Percentiles rank a stretch among this genome's conserved stretches.
Evolutionary conservation across 2,797 vertebrate genomes (phyloP).

Genomic region (Bucorvus abyssinicus): DNA sequence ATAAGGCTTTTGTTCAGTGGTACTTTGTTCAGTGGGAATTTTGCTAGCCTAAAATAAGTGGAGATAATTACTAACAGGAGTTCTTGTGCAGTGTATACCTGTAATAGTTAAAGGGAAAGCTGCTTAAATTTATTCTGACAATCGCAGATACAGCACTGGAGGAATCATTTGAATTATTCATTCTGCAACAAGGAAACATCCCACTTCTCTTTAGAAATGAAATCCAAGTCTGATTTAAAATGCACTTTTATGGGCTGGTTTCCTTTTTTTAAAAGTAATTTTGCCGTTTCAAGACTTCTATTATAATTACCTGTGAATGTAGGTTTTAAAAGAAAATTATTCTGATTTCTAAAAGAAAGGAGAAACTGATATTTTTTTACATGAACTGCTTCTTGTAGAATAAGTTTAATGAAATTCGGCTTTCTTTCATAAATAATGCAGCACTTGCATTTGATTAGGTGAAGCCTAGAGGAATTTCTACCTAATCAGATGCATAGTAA

Average conservation of each 20-base stretch:
- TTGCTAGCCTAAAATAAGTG: neutral
- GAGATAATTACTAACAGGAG: slow-evolving; percentile 41
- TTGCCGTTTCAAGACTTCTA: slow-evolving; percentile 2
- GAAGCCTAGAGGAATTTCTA: slow-evolving; percentile 60
- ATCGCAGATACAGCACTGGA: slow-evolving; percentile 37
- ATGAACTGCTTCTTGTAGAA: slow-evolving; percentile 33
- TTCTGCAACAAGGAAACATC: slow-evolving; percentile 59
- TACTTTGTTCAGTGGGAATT: neutral
- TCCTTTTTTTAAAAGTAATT: slow-evolving; percentile 7
- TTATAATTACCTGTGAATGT: slow-evolving; percentile 14
- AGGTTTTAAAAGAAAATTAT: slow-evolving; percentile 18
- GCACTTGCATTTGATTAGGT: slow-evolving; percentile 58
- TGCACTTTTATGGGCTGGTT: neutral
- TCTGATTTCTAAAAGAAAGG: slow-evolving; percentile 31
- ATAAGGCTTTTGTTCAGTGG: neutral
- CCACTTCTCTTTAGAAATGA: slow-evolving; percentile 54
- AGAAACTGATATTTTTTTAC: slow-evolving; percentile 28
- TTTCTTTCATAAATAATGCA: slow-evolving; percentile 76
- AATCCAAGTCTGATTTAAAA: slow-evolving; percentile 52
- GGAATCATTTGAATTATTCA: slow-evolving; percentile 70
- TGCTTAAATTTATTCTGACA: slow-evolving; percentile 65
- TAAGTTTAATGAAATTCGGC: slow-evolving; percentile 66
- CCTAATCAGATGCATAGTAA: slow-evolving; percentile 57
- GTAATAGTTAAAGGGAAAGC: slow-evolving; percentile 38
- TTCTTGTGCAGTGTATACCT: slow-evolving; percentile 35